Evolutionary conservation across 2,113 vertebrate genomes (phyloP).

Genomic region (Orthonyx spaldingii): DNA sequence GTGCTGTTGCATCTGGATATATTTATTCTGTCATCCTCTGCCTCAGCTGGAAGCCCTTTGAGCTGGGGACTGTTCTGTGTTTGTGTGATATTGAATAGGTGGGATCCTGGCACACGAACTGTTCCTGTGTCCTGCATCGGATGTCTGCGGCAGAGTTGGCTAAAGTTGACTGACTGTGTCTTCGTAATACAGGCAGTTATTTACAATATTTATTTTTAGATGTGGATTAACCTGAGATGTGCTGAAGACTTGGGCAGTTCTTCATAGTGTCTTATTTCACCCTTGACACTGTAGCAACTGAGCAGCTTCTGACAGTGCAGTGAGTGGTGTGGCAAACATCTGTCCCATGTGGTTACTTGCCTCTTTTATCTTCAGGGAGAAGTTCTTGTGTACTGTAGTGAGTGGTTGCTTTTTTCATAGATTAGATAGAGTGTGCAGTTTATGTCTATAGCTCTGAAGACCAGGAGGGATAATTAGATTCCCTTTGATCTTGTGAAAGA

Average conservation of each 20-base stretch:
- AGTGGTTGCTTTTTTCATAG: conserved; percentile 20
- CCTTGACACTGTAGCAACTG: background rate
- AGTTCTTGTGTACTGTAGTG: background rate
- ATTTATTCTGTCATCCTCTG: background rate
- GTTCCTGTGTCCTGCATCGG: rapidly evolving
- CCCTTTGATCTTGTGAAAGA: conserved; percentile 11
- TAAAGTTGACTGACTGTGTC: background rate
- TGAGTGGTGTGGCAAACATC: background rate
- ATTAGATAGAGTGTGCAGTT: conserved; percentile 4
- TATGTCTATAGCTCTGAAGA: conserved; percentile 4
- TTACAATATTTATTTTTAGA: background rate
- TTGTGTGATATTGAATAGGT: background rate
- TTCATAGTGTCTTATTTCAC: background rate
- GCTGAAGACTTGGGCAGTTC: background rate
- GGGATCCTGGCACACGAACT: background rate
- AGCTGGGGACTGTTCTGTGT: background rate
- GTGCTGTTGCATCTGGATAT: background rate
- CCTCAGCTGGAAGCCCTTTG: background rate
- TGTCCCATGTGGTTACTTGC: background rate
- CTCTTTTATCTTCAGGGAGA: conserved; percentile 6
- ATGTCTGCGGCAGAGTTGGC: background rate
- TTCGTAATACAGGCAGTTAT: background rate
- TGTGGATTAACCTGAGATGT: background rate
- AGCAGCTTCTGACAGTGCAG: background rate
- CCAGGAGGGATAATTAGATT: conserved; percentile 21